phyloP scores from a whole-genome alignment of 1,140 invertebrate species.

The Homalodisca vitripennis region DNA sequence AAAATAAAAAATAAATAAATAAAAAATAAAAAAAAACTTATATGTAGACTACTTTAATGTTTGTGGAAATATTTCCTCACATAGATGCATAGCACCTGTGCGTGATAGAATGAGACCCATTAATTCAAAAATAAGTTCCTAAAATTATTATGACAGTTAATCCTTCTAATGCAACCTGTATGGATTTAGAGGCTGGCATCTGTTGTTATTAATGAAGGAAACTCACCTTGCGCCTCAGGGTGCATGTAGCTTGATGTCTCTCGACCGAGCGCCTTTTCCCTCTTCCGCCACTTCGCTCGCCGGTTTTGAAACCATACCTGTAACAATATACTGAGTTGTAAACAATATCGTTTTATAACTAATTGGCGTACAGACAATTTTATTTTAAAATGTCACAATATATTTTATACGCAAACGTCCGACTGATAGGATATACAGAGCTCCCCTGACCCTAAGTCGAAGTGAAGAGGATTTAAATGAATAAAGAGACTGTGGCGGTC shows the following conservation, averaged over 20 bases:
- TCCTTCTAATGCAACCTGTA: too few species aligned
- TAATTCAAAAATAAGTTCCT: too few species aligned
- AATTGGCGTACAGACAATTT: not conserved
- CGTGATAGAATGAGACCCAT: too few species aligned
- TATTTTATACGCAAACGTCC: not conserved
- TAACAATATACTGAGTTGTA: conserved; percentile 47
- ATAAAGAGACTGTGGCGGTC: not conserved
- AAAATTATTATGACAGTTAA: not conserved
- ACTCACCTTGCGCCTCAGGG: conserved; percentile 47
- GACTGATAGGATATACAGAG: not conserved
- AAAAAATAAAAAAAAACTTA: not conserved
- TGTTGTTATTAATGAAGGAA: too few species aligned
- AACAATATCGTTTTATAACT: conserved; percentile 6
- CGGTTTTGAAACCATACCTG: conserved; percentile 98
- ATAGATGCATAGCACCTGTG: too few species aligned
- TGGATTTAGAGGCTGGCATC: too few species aligned
- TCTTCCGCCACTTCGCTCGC: conserved; percentile 90
- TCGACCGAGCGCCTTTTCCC: conserved; percentile 77
- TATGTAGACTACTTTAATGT: not conserved
- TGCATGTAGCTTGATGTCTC: conserved; percentile 70
- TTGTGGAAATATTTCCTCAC: too few species aligned
- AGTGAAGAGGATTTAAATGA: not conserved
- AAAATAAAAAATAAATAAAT: not conserved
- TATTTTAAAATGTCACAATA: not conserved
- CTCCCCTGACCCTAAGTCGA: not conserved